These are phyloP conservation scores for Laticauda colubrina DNA, from an alignment of 2,113 vertebrate species.

Conservation along the genomic window DNA sequence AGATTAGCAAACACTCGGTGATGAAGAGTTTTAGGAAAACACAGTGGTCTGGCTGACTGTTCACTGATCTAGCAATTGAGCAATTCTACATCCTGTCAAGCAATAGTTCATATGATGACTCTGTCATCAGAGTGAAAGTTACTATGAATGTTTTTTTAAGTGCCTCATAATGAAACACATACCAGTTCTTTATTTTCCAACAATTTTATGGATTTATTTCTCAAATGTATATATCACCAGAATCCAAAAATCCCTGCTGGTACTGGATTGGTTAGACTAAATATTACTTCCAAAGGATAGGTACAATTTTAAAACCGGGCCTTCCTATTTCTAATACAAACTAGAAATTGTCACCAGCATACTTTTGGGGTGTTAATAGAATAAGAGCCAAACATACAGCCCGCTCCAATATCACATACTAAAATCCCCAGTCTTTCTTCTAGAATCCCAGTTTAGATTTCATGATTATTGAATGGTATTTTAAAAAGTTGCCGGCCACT, in stretches of 20 bases:
- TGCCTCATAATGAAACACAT: not conserved
- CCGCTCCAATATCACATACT: not conserved
- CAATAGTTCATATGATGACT: not conserved
- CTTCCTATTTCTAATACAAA: not conserved
- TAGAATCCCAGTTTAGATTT: not conserved
- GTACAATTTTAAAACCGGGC: not conserved
- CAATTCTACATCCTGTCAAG: not conserved
- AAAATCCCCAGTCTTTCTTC: not conserved
- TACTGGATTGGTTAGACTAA: not conserved
- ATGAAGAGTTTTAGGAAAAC: not conserved
- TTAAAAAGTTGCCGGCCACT: not conserved
- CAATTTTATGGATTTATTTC: not conserved
- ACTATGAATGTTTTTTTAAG: not conserved
- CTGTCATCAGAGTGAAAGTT: not conserved
- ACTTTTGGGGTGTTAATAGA: not conserved
- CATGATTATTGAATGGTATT: not conserved
- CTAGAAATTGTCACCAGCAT: not conserved
- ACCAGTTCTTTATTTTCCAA: not conserved
- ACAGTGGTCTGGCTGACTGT: not conserved
- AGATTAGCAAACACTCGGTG: not conserved
- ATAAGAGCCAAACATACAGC: not conserved
- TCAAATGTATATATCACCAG: not conserved
- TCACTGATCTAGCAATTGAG: not conserved
- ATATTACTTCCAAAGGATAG: not conserved
- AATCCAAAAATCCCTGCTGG: not conserved